These are phyloP conservation scores for Rhineura floridana DNA, from an alignment of 2,113 vertebrate genomes.

Conservation along the genomic window DNA sequence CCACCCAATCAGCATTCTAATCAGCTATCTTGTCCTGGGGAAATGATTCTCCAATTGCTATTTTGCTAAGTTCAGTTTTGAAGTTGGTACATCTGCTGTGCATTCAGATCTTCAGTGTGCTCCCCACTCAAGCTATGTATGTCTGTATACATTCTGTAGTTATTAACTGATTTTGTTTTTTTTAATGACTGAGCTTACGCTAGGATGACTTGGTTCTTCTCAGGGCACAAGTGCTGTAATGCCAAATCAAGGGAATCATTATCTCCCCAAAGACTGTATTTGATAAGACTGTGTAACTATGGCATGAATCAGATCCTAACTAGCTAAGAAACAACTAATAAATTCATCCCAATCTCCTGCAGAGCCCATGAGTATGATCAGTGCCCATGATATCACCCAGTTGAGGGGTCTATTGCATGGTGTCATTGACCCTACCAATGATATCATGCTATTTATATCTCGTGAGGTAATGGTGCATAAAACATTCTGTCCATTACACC, in stretches of 20 bases:
- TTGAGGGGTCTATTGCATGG: not conserved
- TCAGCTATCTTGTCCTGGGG: not conserved
- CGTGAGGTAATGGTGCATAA: not conserved
- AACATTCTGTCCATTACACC: not conserved
- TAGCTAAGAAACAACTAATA: not conserved
- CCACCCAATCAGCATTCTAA: not conserved
- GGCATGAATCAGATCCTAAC: not conserved
- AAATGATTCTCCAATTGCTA: not conserved
- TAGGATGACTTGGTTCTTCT: not conserved
- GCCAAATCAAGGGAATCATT: not conserved
- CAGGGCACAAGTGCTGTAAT: not conserved
- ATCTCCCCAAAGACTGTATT: not conserved
- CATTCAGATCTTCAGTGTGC: not conserved
- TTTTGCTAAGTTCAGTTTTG: not conserved
- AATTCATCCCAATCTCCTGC: not conserved
- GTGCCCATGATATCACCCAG: not conserved
- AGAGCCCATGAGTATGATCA: not conserved
- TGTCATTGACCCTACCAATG: fast-evolving
- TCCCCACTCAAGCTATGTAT: not conserved
- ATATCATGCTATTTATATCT: not conserved
- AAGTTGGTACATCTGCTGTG: not conserved
- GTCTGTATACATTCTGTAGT: not conserved
- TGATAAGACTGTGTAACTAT: not conserved
- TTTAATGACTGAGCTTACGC: not conserved
- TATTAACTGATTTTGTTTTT: not conserved